These are phyloP conservation scores for Ichneumon xanthorius DNA, from an alignment of 2,888 invertebrate genomes.

Conservation along the genomic window DNA sequence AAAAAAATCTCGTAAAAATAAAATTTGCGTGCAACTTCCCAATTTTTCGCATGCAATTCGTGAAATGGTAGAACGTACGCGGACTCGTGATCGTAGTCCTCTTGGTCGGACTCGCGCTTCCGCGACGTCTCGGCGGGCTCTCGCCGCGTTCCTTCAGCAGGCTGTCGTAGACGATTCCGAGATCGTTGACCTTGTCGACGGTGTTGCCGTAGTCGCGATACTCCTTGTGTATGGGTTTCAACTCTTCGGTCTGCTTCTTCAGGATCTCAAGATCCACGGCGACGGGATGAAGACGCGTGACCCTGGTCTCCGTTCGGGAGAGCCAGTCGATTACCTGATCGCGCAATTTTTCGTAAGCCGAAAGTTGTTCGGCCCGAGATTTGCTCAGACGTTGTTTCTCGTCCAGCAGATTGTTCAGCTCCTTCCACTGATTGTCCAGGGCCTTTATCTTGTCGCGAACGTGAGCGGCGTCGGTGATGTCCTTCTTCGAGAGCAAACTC, in stretches of 20 bases:
- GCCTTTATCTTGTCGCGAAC: constrained; percentile 94
- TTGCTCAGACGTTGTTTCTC: constrained; percentile 94
- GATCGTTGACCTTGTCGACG: constrained; percentile 96
- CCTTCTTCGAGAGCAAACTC: constrained; percentile 92
- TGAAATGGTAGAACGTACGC: constrained; percentile 83
- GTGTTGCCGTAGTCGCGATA: constrained; percentile 94
- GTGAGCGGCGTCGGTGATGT: constrained; percentile 94
- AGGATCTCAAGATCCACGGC: constrained; percentile 95
- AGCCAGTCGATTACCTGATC: constrained; percentile 95
- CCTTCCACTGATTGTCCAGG: constrained; percentile 95
- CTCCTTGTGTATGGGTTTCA: constrained; percentile 94
- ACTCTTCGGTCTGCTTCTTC: constrained; percentile 93
- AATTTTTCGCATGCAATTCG: no score
- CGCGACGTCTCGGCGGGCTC: constrained; percentile 91
- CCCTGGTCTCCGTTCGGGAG: constrained; percentile 91
- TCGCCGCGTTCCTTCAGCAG: constrained; percentile 92
- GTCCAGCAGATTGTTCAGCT: constrained; percentile 92
- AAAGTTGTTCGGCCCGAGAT: constrained; percentile 93
- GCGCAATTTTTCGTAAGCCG: constrained; percentile 93
- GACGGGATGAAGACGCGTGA: constrained; percentile 92
- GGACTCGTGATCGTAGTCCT: constrained; percentile 88
- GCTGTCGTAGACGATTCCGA: constrained; percentile 94
- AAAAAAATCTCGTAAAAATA: no score
- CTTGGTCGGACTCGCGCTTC: constrained; percentile 94
- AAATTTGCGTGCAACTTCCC: no score